Conservation (phyloP, 2,888 invertebrate species). For the Hemaris fuciformis region DNA sequence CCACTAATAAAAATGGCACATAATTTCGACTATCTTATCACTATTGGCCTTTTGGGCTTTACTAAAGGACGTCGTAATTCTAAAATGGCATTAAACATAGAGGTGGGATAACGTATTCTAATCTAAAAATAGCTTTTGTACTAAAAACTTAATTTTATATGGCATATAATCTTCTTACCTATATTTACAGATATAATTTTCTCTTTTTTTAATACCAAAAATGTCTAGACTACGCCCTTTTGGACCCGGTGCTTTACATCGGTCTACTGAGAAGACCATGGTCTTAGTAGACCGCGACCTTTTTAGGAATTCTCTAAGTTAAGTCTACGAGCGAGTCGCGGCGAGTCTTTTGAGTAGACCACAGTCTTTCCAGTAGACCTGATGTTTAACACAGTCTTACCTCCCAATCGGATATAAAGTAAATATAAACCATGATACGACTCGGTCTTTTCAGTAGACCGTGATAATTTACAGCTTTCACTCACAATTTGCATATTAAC, state of each 20-base stretch:
- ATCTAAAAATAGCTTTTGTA: conserved; percentile 12
- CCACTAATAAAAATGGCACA: background rate
- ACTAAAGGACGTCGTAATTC: background rate
- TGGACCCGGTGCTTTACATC: background rate
- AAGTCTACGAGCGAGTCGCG: background rate
- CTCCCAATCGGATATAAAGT: conserved; percentile 4
- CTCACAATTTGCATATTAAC: background rate
- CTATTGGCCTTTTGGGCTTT: background rate
- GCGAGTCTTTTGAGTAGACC: conserved; percentile 16
- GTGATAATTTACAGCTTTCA: background rate
- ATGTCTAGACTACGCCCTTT: background rate
- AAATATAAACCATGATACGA: background rate
- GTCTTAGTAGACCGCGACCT: conserved; percentile 12
- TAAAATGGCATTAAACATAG: conserved; percentile 25
- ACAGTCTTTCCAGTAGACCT: conserved; percentile 27
- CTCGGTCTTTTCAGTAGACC: conserved; percentile 19
- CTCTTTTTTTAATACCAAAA: conserved; percentile 14
- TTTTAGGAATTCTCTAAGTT: background rate
- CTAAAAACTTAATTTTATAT: conserved; percentile 24
- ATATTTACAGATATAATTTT: conserved; percentile 6
- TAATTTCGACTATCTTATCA: background rate
- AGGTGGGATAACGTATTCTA: conserved; percentile 24
- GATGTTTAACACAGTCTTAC: background rate
- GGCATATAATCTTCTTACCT: conserved; percentile 20
- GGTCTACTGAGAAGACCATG: conserved; percentile 13